Evolutionary conservation across 2,113 vertebrate genomes (phyloP).

Genomic region (Caranx ignobilis): DNA sequence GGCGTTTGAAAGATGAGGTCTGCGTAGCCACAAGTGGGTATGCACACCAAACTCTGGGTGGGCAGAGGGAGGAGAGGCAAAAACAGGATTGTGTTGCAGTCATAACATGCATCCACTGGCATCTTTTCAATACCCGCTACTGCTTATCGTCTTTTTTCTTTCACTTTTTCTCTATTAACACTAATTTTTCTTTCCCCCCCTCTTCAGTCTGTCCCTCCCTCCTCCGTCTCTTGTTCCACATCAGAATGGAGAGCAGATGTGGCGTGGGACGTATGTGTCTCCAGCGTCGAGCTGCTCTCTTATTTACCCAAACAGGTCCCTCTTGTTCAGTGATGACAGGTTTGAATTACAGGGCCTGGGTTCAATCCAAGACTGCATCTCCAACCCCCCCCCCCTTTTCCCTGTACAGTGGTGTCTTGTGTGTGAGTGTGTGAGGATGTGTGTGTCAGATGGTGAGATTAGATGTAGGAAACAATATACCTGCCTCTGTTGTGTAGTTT

Average conservation of each 20-base stretch:
- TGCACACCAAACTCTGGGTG: constrained; percentile 53
- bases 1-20: constrained; percentile 52
- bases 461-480: constrained; percentile 41
- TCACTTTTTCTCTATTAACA: constrained; percentile 50
- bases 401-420: constrained; percentile 10
- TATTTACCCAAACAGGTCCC: constrained; percentile 75
- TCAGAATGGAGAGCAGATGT: constrained; percentile 76
- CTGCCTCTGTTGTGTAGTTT: constrained; percentile 29
- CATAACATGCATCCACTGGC: constrained; percentile 29
- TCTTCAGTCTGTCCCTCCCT: neutral
- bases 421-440: neutral
- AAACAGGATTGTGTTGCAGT: constrained; percentile 42
- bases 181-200: constrained; percentile 1
- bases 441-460: constrained; percentile 41
- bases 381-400: constrained; percentile 2
- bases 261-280: constrained; percentile 21
- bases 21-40: constrained; percentile 31
- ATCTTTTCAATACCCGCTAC: neutral
- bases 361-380: constrained; percentile 15
- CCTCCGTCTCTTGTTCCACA: constrained; percentile 26
- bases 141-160: neutral
- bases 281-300: constrained; percentile 49
- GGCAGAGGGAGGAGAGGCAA: constrained; percentile 35
- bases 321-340: constrained; percentile 71
- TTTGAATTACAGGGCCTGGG: constrained; percentile 65